These are phyloP conservation scores for Oreamnos americanus DNA, from an alignment of 2,113 vertebrate genomes.

Conservation along the genomic window DNA sequence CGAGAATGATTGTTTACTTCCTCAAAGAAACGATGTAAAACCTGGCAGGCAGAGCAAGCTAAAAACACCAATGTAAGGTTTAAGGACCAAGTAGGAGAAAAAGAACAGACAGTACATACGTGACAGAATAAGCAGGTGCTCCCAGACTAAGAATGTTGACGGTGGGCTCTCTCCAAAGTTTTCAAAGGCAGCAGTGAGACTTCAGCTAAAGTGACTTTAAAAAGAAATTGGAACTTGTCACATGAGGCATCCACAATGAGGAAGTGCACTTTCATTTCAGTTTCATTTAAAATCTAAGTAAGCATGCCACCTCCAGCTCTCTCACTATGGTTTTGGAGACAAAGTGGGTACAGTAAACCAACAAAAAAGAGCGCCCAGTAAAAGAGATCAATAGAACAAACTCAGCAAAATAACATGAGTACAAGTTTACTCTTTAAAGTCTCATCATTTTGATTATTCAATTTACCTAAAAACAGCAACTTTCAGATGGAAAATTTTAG, in stretches of 20 bases:
- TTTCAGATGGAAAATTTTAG: neutral
- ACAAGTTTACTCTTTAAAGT: neutral
- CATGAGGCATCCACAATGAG: conserved; percentile 57
- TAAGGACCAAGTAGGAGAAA: neutral
- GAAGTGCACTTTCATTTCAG: conserved; percentile 72
- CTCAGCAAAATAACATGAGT: neutral
- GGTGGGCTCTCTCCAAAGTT: neutral
- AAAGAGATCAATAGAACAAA: neutral
- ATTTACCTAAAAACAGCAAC: neutral
- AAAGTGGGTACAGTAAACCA: neutral
- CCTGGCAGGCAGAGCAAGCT: neutral
- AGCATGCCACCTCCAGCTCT: neutral
- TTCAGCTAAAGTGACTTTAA: neutral
- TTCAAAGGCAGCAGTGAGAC: neutral
- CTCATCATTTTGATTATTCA: neutral
- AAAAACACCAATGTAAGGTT: neutral
- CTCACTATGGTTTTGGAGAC: neutral
- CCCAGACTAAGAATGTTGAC: neutral
- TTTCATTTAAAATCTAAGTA: conserved; percentile 55
- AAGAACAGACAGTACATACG: conserved; percentile 3
- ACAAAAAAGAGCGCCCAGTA: neutral
- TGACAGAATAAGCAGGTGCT: neutral
- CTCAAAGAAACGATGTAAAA: conserved; percentile 46
- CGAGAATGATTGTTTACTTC: conserved; percentile 45
- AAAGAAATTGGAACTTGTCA: conserved; percentile 60